These are phyloP conservation scores for Delia radicum DNA, from an alignment of 1,140 invertebrate genomes.

Conservation along the genomic window DNA sequence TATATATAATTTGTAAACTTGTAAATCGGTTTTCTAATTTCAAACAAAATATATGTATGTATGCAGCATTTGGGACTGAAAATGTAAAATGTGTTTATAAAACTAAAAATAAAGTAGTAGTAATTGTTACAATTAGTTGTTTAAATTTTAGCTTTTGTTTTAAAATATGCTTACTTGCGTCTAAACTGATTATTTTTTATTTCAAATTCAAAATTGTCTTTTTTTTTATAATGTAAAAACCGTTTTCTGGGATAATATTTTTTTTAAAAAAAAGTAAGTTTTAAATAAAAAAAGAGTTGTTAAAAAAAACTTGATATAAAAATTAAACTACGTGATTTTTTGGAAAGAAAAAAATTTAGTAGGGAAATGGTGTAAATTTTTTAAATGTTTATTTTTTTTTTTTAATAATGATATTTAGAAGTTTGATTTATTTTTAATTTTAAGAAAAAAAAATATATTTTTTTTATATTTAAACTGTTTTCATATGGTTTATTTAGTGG, in stretches of 20 bases:
- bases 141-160: neutral
- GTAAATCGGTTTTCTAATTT: too few relatives aligned
- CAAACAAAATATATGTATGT: too few relatives aligned
- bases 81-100: too few relatives aligned
- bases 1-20: too few relatives aligned
- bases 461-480: neutral
- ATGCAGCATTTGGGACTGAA: too few relatives aligned
- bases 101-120: too few relatives aligned
- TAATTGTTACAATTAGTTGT: neutral
- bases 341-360: too few relatives aligned
- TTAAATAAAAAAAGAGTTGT: neutral
- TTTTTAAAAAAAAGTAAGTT: neutral
- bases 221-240: too few relatives aligned
- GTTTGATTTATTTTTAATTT: neutral
- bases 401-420: neutral
- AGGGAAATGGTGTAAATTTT: neutral
- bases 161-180: conserved; percentile 25
- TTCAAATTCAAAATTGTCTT: neutral
- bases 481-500: neutral
- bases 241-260: neutral
- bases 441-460: neutral
- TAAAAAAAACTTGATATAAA: neutral
- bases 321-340: neutral
- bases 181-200: neutral
- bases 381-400: neutral